Base-by-base conservation (phyloP, 2,888 invertebrate species). In the Anthrax anthrax region DNA sequence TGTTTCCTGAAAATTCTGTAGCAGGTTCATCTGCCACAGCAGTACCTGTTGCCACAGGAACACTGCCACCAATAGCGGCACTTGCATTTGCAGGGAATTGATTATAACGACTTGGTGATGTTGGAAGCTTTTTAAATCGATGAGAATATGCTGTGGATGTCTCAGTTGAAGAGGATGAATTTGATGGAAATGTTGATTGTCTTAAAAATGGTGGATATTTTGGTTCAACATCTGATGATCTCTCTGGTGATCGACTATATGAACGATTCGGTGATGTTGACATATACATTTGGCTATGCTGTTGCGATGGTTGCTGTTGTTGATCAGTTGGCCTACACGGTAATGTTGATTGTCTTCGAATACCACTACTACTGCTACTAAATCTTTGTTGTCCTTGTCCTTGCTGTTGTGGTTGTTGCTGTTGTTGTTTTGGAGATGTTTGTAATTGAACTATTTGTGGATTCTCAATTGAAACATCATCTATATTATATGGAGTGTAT, bases 321-420 rank as follows among this genome's bases (percentile, higher is more conserved):
- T 50, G 50, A 42, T 52, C 49, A 45, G 48, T 54, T n/a, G 54
- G 56, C 27, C 51, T 60, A 52, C 63, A 62, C 52, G 64, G 65
- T 52, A 67, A 49, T 19, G 67, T 67, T 50, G 67, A 67, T 56
- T 67, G 67, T 50, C 66, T 58, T 43, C 67, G 63, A 54, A 67
- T 59, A n/a, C n/a, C n/a, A n/a, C n/a, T n/a, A n/a, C n/a, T n/a
- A n/a, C n/a, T n/a, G n/a, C n/a, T n/a, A 59, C 47, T 48, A 52
- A 48, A 53, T 18, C 54, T 41, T 16, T 44, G 39, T 40, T 43
- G 46, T 45, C 46, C 18, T 27, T 34, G 23, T 12, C 18, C 8
- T 27, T 34, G 40, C 17, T 44, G 46, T 17, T 40, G 44, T 23
- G 23, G 23, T 14, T 44, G 39, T 42, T 43, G 46, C 18, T 27